These are phyloP conservation scores for Coelopa frigida DNA, from an alignment of 1,140 invertebrate genomes.

Conservation along the genomic window DNA sequence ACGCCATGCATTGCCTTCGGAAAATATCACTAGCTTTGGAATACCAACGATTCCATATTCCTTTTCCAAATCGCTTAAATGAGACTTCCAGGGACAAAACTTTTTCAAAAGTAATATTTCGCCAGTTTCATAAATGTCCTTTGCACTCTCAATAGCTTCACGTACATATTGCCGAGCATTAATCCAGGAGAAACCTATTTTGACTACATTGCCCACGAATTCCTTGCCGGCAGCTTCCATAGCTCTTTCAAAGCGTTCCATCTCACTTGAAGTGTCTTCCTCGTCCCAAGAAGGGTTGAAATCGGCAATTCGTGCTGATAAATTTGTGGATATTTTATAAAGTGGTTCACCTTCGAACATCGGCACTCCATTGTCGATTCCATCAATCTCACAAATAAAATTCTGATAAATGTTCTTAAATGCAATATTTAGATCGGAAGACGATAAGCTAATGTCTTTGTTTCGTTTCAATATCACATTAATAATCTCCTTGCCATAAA, in stretches of 20 bases:
- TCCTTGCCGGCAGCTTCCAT: constrained; percentile 73
- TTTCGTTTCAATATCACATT: constrained; percentile 47
- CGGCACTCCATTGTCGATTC: constrained; percentile 89
- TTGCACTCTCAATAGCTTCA: constrained; percentile 61
- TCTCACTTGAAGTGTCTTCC: constrained; percentile 41
- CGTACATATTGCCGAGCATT: constrained; percentile 72
- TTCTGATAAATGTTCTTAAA: constrained; percentile 81
- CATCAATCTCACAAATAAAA: constrained; percentile 93
- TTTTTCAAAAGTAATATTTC: constrained; percentile 69
- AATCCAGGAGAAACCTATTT: constrained; percentile 69
- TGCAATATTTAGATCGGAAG: constrained; percentile 53
- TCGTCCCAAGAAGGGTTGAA: constrained; percentile 88
- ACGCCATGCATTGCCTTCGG: constrained; percentile 61
- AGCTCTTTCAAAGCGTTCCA: constrained; percentile 63
- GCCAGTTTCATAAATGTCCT: constrained; percentile 57
- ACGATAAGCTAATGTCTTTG: constrained; percentile 38
- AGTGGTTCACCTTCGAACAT: constrained; percentile 63
- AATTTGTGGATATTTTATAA: constrained; percentile 72
- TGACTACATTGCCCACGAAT: constrained; percentile 67
- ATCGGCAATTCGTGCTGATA: constrained; percentile 65
- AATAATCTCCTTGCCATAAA: constrained; percentile 82
- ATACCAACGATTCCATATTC: constrained; percentile 56
- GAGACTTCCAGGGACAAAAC: constrained; percentile 81
- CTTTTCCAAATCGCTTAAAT: constrained; percentile 75
- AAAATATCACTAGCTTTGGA: constrained; percentile 76